These are phyloP conservation scores for Formica exsecta DNA, from an alignment of 1,140 invertebrate genomes.

Conservation along the genomic window DNA sequence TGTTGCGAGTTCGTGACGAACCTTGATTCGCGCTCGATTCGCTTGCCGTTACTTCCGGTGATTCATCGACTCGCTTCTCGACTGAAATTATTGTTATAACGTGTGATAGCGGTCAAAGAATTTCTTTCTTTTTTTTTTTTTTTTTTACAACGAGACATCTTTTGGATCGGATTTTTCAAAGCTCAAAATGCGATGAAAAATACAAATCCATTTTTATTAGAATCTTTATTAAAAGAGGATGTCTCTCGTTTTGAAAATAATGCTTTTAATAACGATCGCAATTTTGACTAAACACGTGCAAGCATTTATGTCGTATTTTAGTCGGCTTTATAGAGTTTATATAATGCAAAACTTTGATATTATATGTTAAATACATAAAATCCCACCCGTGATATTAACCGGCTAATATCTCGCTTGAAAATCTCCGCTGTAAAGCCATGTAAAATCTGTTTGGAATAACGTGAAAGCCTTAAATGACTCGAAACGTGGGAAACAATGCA, in stretches of 20 bases:
- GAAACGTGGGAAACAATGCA: conserved; percentile 41
- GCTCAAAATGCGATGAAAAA: not conserved
- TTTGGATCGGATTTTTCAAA: not conserved
- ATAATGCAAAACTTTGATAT: conserved; percentile 33
- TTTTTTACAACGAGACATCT: not conserved
- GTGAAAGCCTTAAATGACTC: conserved; percentile 62
- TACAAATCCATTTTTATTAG: not conserved
- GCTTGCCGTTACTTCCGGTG: not conserved
- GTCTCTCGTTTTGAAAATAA: not conserved
- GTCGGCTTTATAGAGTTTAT: not conserved
- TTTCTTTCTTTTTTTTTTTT: not conserved
- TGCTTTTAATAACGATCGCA: not conserved
- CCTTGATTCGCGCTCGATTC: not conserved
- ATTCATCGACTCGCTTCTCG: not conserved
- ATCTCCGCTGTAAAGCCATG: conserved; percentile 14
- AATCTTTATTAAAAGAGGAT: conserved; percentile 3
- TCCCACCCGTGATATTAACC: conserved; percentile 4
- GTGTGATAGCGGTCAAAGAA: not conserved
- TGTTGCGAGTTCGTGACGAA: not conserved
- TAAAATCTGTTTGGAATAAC: conserved; percentile 69
- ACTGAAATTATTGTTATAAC: not conserved
- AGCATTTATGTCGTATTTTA: conserved; percentile 51
- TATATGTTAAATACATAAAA: conserved; percentile 67
- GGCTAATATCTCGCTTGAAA: not conserved
- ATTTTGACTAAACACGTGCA: conserved; percentile 2